These are phyloP conservation scores for Busseola fusca DNA, from an alignment of 2,888 invertebrate species.

Conservation along the genomic window DNA sequence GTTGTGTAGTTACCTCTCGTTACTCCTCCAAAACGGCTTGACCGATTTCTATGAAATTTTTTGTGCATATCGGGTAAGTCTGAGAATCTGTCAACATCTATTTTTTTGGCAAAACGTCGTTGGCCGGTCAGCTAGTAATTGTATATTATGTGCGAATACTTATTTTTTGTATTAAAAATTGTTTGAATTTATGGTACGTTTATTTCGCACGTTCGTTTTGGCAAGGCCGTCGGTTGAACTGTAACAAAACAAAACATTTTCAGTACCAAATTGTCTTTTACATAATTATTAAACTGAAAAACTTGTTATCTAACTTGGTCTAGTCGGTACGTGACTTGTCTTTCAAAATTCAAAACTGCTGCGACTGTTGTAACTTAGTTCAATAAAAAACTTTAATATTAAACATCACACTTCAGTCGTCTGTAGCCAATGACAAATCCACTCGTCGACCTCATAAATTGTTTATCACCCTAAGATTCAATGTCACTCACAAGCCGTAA, in stretches of 20 bases:
- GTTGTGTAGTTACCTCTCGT: too few species aligned
- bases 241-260: background rate
- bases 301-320: background rate
- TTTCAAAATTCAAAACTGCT: background rate
- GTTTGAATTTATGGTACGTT: too few species aligned
- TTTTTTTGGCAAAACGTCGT: too few species aligned
- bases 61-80: too few species aligned
- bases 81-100: too few species aligned
- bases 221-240: background rate
- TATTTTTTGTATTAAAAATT: too few species aligned
- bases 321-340: background rate
- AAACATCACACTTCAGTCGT: conserved; percentile 7
- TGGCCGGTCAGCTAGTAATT: too few species aligned
- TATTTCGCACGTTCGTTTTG: too few species aligned
- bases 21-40: too few species aligned
- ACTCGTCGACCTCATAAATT: background rate
- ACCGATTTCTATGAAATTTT: too few species aligned
- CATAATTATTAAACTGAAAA: background rate
- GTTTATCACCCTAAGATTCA: background rate
- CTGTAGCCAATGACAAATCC: background rate
- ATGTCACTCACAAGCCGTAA: background rate
- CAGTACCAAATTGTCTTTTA: background rate
- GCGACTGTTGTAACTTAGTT: background rate
- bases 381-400: conserved; percentile 12
- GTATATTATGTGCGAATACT: too few species aligned